Percentiles rank a stretch among this genome's conserved stretches.
phyloP scores from a whole-genome alignment of 1,140 invertebrate species.

The Plutomurus gul region DNA sequence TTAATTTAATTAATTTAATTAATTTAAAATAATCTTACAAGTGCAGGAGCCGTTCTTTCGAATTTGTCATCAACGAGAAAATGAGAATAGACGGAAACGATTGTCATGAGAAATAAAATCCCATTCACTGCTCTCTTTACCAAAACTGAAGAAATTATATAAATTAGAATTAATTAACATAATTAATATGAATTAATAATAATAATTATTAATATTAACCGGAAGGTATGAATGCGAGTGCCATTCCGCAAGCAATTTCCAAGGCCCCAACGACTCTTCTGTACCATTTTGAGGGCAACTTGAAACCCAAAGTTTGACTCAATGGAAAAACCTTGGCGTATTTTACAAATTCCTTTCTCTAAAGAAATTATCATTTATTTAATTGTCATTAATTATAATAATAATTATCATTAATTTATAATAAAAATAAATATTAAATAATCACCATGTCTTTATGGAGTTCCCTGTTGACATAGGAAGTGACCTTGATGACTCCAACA shows the following conservation, averaged over 20 bases:
- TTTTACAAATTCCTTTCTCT: constrained; percentile 95
- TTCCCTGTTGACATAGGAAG: constrained; percentile 88
- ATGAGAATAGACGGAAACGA: constrained; percentile 89
- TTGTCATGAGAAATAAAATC: constrained; percentile 77
- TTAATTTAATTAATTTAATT: not conserved
- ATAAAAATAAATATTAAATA: constrained; percentile 44
- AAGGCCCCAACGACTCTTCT: constrained; percentile 81
- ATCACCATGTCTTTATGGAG: constrained; percentile 95
- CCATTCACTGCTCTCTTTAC: constrained; percentile 87
- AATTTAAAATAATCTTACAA: constrained; percentile 62
- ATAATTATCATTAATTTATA: not conserved
- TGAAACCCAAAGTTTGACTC: constrained; percentile 68
- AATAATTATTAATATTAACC: constrained; percentile 62
- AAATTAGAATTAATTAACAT: constrained; percentile 20
- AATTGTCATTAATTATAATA: too few species aligned
- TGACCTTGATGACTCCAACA: constrained; percentile 48
- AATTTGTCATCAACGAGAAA: constrained; percentile 90
- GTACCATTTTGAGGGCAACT: constrained; percentile 91
- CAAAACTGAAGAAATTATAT: constrained; percentile 69
- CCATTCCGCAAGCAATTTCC: constrained; percentile 86
- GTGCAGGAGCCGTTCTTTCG: constrained; percentile 85
- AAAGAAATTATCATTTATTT: constrained; percentile 55
- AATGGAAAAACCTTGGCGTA: constrained; percentile 96
- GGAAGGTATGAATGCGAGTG: constrained; percentile 85
- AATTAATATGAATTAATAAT: constrained; percentile 45